phyloP scores from a whole-genome alignment of 2,797 vertebrate genomes.

The Rhabdophis nuchalis region DNA sequence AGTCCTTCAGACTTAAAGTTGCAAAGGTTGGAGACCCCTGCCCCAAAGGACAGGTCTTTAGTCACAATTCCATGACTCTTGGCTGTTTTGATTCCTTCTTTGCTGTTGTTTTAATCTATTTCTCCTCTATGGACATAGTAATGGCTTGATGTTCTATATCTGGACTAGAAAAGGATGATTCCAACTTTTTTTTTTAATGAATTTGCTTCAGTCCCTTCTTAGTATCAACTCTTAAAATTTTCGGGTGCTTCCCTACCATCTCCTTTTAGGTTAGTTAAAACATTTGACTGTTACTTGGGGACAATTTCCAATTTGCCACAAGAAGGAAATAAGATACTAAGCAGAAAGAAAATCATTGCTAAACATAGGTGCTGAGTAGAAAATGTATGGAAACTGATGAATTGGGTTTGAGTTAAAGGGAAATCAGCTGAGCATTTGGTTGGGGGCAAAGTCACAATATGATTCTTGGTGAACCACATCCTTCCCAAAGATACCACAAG shows the following conservation, averaged over 20 bases:
- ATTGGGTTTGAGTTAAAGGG: conserved; percentile 49
- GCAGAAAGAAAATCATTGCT: conserved; percentile 47
- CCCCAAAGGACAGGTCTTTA: not conserved
- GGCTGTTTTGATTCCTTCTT: not conserved
- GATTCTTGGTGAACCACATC: conserved; percentile 66
- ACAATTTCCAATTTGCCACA: conserved; percentile 57
- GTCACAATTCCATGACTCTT: not conserved
- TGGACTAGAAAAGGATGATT: not conserved
- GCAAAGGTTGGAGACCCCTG: too few species aligned
- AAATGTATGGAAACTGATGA: conserved; percentile 58
- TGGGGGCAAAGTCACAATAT: conserved; percentile 55
- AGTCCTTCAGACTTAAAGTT: too few species aligned
- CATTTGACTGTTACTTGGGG: conserved; percentile 43
- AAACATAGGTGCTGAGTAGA: conserved; percentile 60
- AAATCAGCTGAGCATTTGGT: conserved; percentile 62
- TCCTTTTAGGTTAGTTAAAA: conserved; percentile 23
- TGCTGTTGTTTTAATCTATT: not conserved
- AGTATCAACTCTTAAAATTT: conserved; percentile 2
- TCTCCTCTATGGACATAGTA: not conserved
- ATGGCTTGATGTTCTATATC: not conserved
- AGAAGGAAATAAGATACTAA: conserved; percentile 44
- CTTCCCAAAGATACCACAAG: conserved; percentile 45
- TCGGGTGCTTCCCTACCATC: conserved; percentile 18
- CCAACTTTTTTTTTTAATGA: not conserved
- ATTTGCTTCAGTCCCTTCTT: not conserved